These are phyloP conservation scores for Zaprionus africanus DNA, from an alignment of 1,140 invertebrate genomes.

Conservation along the genomic window DNA sequence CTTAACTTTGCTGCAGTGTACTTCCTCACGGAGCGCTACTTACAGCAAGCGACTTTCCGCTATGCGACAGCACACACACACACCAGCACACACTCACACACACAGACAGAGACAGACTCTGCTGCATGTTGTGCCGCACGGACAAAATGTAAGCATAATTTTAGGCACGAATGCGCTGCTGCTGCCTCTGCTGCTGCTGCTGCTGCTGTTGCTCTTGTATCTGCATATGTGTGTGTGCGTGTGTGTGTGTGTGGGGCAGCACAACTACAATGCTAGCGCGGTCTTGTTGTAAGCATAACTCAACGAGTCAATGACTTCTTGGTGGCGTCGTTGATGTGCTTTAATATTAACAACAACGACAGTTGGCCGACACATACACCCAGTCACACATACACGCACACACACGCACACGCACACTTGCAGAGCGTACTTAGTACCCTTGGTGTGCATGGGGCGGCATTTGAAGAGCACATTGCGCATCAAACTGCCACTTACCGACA, in stretches of 20 bases:
- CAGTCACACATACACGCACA: conserved; percentile 1
- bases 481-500: conserved; percentile 81
- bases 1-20: conserved; percentile 36
- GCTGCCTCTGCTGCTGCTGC: conserved; percentile 10
- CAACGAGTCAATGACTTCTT: conserved; percentile 84
- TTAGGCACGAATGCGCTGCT: conserved; percentile 79
- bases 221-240: conserved; percentile 16
- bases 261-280: conserved; percentile 46
- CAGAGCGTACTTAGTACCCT: conserved; percentile 35
- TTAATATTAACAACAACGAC: conserved; percentile 81
- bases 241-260: conserved; percentile 27
- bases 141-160: conserved; percentile 81
- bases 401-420: not conserved
- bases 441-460: conserved; percentile 61
- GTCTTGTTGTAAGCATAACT: conserved; percentile 77
- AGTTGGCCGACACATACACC: conserved; percentile 40
- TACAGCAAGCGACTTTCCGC: conserved; percentile 33
- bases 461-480: conserved; percentile 82
- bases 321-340: conserved; percentile 83
- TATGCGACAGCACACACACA: conserved; percentile 35
- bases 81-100: conserved; percentile 1
- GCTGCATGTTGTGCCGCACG: conserved; percentile 50
- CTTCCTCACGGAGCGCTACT: conserved; percentile 24
- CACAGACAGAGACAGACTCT: conserved; percentile 25
- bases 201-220: conserved; percentile 32